Conservation (phyloP, 1,140 invertebrate species). For the Dendroctonus valens region DNA sequence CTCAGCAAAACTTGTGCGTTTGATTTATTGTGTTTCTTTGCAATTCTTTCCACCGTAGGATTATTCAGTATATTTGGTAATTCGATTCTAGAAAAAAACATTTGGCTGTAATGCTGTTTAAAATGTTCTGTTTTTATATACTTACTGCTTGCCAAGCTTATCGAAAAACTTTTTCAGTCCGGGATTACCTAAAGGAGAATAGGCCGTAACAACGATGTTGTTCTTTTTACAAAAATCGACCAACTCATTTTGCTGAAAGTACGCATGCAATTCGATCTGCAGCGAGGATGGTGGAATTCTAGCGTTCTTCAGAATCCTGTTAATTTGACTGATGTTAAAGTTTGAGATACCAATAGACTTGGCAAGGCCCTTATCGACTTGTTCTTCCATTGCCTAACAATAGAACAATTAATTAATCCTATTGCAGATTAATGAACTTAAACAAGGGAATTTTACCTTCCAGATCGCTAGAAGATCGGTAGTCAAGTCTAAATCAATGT, state of each 20-base stretch:
- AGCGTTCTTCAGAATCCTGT: conserved; percentile 61
- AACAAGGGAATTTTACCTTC: conserved; percentile 58
- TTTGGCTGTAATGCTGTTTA: not conserved
- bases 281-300: conserved; percentile 69
- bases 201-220: conserved; percentile 76
- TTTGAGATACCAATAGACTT: conserved; percentile 79
- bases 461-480: conserved; percentile 71
- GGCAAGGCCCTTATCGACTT: conserved; percentile 63
- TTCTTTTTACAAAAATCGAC: conserved; percentile 70
- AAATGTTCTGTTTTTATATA: conserved; percentile 8
- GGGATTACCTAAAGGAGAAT: conserved; percentile 77
- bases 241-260: conserved; percentile 76
- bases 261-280: conserved; percentile 80
- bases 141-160: conserved; percentile 49
- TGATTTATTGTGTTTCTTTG: conserved; percentile 66
- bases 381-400: conserved; percentile 70
- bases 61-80: conserved; percentile 70
- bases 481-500: conserved; percentile 61
- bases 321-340: conserved; percentile 71
- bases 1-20: conserved; percentile 77
- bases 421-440: not conserved
- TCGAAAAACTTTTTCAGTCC: conserved; percentile 57
- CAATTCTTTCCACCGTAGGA: conserved; percentile 66
- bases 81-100: conserved; percentile 53
- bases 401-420: not conserved